Evolutionary conservation across 2,797 vertebrate species (phyloP), one percentile per base, ranked within the genome.

Genomic region (Crypturellus tataupa): DNA sequence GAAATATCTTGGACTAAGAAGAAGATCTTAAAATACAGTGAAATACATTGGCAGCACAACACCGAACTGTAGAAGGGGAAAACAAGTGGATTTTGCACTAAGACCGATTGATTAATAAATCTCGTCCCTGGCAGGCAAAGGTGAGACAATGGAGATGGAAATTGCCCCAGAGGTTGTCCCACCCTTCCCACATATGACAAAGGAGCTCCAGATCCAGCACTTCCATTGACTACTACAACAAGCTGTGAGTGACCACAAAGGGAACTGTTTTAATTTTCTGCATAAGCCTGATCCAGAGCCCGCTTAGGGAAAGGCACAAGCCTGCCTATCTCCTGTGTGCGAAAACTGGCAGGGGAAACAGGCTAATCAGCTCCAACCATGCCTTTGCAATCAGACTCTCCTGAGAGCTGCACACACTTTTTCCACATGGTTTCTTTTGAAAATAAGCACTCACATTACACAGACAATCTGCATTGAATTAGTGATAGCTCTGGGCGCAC

Each of bases 331-430:
- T 46, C 67, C 31, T 88, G 53, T 76, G 42, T 85, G 78, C 44
- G 56, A 87, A 93, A 90, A 90, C 68, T 89, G 49, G 13, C 70
- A 81, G 76, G 58, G 87, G 77, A 92, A 96, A 92, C 84, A 85
- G 78, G 35, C 80, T 93, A 80, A 94, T 93, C 80, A 90, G 89
- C 89, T 91, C 87, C 92, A 89, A 92, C 73, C 83, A 67, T 65
- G 78, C 55, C 49, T 82, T 85, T 87, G 68, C 87, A 94, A 87
- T 87, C 89, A 93, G 72, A 73, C n/a, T 51, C 78, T 92, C 90
- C 59, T 40, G 94, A 92, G 92, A 60, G 80, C 53, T 93, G 27
- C 40, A 64, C 47, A 71, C 60, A 20, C 37, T 87, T 92, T 94
- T 89, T 27, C 75, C 44, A 83, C 71, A 49, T 86, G 83, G 67